Conservation (phyloP, 2,888 invertebrate species). For the Druceiella hillmani region DNA sequence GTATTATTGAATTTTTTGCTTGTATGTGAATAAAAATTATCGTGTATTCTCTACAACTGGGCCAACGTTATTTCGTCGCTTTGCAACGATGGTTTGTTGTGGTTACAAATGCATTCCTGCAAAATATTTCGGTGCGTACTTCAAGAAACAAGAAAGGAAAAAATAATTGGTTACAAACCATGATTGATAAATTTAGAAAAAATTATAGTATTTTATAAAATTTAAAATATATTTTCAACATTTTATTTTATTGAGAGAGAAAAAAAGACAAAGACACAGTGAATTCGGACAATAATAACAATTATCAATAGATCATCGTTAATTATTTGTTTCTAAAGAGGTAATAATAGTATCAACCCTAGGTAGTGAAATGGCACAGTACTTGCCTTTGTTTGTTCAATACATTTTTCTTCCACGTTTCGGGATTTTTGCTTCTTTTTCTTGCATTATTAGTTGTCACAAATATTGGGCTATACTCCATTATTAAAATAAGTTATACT, state of each 20-base stretch:
- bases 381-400: slow-evolving; percentile 4
- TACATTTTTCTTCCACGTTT: slow-evolving; percentile 2
- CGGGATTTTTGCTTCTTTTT: slow-evolving; percentile 3
- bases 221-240: no score
- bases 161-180: no score
- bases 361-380: neutral
- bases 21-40: slow-evolving; percentile 8
- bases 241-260: no score
- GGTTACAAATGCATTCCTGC: slow-evolving; percentile 3
- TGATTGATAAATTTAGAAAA: no score
- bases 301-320: no score
- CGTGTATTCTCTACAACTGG: slow-evolving; percentile 3
- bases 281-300: no score
- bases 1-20: no score
- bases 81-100: slow-evolving; percentile 2
- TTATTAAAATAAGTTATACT: no score
- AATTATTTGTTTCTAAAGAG: no score
- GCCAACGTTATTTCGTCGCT: neutral
- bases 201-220: no score
- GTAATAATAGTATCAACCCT: slow-evolving; percentile 1
- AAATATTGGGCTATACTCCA: no score
- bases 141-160: neutral
- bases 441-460: slow-evolving; percentile 1
- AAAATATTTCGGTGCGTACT: neutral
- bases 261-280: no score